Base-by-base conservation (phyloP, 2,113 vertebrate genomes). In the Pelmatolapia mariae region DNA sequence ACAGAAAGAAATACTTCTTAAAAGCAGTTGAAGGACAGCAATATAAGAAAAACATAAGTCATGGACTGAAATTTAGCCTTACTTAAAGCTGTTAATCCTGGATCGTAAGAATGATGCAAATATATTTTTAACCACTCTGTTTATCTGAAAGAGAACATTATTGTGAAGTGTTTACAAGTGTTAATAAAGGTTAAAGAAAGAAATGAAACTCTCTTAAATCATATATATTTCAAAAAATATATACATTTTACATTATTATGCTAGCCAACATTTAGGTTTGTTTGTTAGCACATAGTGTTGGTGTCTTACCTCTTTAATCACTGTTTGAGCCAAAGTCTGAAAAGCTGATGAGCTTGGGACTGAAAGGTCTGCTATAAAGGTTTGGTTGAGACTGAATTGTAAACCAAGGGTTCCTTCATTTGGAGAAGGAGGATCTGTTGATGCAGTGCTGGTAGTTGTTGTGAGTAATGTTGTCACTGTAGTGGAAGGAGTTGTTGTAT, bases 41-140 rank as follows among this genome's bases (percentile, higher is more conserved):
- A 29, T n/a, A 10, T 29, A 8, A 81, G 31, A 79, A 8, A 29
- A 56, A 73, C 22, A 76, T 0, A 29, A 76, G 1, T 33, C 6
- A 80, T 4, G 16, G 7, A 57, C 4, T 12, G 1, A 38, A 71
- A 86, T 31, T 7, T 52, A 1, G 8, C 66, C 90, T 92, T 93
- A 95, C 94, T 1, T 80, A 82, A 95, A 95, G 3, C 5, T 4
- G 6, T 93, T 83, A 5, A 95, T 3, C 1, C 82, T n/a, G 47
- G 86, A 81, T 8, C 92, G 90, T 1, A 0, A 2, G 57, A 54
- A 95, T 80, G 71, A 10, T 56, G 59, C 36, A 86, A 29, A 93
- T 10, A 87, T 3, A 1, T 0, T 53, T 3, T 0, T 15, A 19
- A 24, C 76, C 8, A 47, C 26, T 18, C 1, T 38, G 85, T 94